Conservation (phyloP, 2,797 vertebrate species). For the Myotis vivesi region DNA sequence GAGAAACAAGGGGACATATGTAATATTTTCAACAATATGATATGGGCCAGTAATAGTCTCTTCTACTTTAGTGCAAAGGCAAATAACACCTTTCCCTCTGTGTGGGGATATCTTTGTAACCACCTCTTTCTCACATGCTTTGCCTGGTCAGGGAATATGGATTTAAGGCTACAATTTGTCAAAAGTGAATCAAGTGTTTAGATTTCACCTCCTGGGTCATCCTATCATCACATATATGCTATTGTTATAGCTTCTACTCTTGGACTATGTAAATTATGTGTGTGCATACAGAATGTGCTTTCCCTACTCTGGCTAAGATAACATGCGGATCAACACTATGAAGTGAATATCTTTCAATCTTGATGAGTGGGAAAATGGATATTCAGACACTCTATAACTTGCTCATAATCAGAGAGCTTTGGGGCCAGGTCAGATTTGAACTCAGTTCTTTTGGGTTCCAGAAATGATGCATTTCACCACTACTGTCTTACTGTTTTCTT, state of each 20-base stretch:
- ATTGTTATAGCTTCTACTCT: background rate
- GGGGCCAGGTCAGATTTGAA: background rate
- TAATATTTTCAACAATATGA: too few species aligned
- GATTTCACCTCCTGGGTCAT: background rate
- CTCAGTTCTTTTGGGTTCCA: background rate
- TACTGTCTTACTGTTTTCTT: background rate
- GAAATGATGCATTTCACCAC: background rate
- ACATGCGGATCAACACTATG: background rate
- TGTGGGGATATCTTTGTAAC: background rate
- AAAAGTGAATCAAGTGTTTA: background rate
- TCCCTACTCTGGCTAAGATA: background rate
- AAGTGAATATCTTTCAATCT: background rate
- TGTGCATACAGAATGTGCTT: background rate
- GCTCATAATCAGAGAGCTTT: background rate
- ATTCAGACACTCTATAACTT: background rate
- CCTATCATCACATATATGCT: background rate
- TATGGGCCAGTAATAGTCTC: background rate
- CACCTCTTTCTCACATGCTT: background rate
- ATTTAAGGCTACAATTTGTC: background rate
- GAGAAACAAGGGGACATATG: too few species aligned
- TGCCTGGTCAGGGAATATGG: background rate
- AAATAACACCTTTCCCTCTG: background rate
- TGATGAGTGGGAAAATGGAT: background rate
- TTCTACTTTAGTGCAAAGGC: background rate
- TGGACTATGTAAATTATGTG: background rate